These are phyloP conservation scores for Tetragnatha versicolor DNA, from an alignment of 1,140 invertebrate genomes.

Conservation along the genomic window DNA sequence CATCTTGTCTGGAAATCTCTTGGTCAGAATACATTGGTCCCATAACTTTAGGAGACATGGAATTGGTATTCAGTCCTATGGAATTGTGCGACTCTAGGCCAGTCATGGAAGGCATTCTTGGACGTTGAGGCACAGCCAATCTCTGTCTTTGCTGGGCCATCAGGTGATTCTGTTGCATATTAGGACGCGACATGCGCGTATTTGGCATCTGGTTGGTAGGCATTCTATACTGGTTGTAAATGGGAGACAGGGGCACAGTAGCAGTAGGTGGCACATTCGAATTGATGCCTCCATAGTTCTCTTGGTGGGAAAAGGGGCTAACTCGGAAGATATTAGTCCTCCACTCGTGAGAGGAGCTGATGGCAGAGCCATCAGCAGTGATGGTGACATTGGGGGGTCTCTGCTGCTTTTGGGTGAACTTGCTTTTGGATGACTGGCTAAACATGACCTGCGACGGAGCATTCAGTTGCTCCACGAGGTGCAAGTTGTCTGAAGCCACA, in stretches of 20 bases:
- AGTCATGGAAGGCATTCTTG: constrained; percentile 3
- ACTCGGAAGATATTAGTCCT: constrained; percentile 3
- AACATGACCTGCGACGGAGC: constrained; percentile 8
- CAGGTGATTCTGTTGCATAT: background rate
- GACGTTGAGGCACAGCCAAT: background rate
- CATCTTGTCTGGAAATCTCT: constrained; percentile 34
- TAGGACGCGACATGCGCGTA: constrained; percentile 30
- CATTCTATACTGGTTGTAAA: constrained; percentile 30
- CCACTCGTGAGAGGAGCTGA: background rate
- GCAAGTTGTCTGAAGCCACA: background rate
- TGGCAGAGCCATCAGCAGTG: constrained; percentile 25
- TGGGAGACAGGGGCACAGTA: background rate
- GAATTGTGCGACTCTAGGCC: constrained; percentile 5
- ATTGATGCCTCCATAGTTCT: constrained; percentile 11
- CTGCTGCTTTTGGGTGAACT: constrained; percentile 5
- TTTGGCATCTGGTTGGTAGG: constrained; percentile 1
- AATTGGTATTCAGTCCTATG: constrained; percentile 5
- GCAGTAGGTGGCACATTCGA: background rate
- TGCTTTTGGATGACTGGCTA: constrained; percentile 15
- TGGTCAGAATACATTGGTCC: constrained; percentile 9
- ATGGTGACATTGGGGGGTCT: constrained; percentile 39
- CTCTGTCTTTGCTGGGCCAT: constrained; percentile 3
- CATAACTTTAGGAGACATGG: constrained; percentile 2
- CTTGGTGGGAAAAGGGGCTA: constrained; percentile 3
- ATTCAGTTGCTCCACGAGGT: constrained; percentile 28